phyloP scores from a whole-genome alignment of 2,797 vertebrate genomes.

The Pipistrellus pygmaeus region DNA sequence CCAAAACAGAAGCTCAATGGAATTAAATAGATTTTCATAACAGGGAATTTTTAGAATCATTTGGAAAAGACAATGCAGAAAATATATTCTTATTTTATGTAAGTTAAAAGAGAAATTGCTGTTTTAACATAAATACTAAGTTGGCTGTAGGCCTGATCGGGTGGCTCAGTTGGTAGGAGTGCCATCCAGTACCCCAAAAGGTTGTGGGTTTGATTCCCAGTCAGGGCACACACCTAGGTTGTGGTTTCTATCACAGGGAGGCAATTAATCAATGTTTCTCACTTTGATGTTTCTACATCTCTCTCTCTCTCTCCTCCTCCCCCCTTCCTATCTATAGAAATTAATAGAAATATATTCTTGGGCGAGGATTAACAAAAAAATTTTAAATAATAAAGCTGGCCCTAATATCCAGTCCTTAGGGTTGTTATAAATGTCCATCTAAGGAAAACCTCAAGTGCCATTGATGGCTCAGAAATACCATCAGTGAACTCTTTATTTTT shows the following conservation, averaged over 20 bases:
- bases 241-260: not conserved
- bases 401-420: not conserved
- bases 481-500: conserved; percentile 35
- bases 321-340: not conserved
- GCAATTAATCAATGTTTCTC: not conserved
- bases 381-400: not conserved
- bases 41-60: not conserved
- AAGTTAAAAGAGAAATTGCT: conserved; percentile 29
- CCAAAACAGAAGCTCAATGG: not conserved
- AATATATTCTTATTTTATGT: not conserved
- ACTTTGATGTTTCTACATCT: not conserved
- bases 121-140: conserved; percentile 40
- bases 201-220: not conserved
- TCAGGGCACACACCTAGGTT: not conserved
- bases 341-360: not conserved
- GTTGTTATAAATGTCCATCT: not conserved
- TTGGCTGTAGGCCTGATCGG: not conserved
- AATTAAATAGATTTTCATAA: conserved; percentile 37
- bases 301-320: not conserved
- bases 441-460: conserved; percentile 18
- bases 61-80: not conserved
- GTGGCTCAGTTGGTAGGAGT: not conserved
- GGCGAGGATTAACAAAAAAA: not conserved
- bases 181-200: not conserved
- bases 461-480: not conserved